Conservation (phyloP, 53 echinoderm and acorn worm species). For the Henricia sp. region DNA sequence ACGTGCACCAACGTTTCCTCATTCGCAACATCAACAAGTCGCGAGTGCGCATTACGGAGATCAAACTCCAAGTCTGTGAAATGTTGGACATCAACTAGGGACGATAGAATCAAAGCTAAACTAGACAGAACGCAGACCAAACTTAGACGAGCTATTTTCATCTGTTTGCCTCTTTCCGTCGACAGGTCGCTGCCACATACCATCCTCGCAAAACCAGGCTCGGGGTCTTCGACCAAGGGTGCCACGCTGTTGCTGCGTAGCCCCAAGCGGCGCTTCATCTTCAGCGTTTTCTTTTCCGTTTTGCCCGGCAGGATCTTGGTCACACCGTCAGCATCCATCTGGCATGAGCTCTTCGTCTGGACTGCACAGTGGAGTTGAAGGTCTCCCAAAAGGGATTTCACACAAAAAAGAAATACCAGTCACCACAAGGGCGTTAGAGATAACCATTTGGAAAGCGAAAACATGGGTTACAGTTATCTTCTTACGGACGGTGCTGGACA, state of each 20-base stretch:
- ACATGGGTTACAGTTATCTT: no score
- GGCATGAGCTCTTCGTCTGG: no score
- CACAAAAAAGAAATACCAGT: no score
- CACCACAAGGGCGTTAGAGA: no score
- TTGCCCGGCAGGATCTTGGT: neutral
- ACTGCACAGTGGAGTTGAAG: no score
- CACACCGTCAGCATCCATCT: neutral
- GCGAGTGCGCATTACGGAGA: constrained; percentile 22
- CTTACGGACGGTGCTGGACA: no score
- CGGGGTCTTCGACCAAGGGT: constrained; percentile 47
- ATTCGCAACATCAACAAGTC: constrained; percentile 14
- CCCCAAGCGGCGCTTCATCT: neutral
- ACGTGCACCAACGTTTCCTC: constrained; percentile 49
- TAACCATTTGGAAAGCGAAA: no score
- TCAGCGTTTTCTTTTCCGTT: no score
- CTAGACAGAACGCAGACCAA: constrained; percentile 64
- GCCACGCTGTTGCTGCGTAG: constrained; percentile 73
- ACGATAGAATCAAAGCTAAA: constrained; percentile 51
- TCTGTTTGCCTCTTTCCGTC: constrained; percentile 67
- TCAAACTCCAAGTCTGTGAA: constrained; percentile 64
- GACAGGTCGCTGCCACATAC: constrained; percentile 67
- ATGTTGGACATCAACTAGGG: constrained; percentile 69
- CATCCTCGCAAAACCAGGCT: constrained; percentile 7
- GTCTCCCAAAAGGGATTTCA: no score
- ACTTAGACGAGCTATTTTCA: constrained; percentile 65